A percentile compares a stretch with the other conserved stretches of the same genome.
Conservation (phyloP, 2,797 vertebrate genomes). For the Anas bernieri region DNA sequence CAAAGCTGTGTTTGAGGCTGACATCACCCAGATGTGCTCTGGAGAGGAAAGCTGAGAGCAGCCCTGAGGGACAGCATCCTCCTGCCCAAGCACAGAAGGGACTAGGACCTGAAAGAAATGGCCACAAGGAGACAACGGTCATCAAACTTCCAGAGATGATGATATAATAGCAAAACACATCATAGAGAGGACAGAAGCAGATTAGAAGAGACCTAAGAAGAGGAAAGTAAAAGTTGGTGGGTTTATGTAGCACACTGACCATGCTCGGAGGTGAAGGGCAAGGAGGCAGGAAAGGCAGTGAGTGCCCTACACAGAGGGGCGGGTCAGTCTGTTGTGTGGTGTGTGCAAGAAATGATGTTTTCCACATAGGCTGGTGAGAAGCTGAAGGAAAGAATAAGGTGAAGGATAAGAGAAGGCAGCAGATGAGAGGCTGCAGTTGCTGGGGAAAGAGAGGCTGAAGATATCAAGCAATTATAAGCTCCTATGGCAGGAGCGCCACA, state of each 20-base stretch:
- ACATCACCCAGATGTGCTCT: rapidly evolving
- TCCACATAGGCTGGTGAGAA: neutral
- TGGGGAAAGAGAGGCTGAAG: neutral
- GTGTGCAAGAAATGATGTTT: neutral
- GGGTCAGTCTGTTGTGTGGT: neutral
- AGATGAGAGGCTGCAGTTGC: neutral
- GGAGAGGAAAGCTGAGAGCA: neutral
- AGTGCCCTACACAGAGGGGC: rapidly evolving
- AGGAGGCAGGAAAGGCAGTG: neutral
- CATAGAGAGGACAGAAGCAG: neutral
- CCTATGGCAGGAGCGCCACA: neutral
- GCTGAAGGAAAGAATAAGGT: neutral
- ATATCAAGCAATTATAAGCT: neutral
- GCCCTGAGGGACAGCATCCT: neutral
- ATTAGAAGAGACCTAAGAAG: neutral
- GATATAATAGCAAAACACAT: neutral
- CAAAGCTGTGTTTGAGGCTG: neutral
- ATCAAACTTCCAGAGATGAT: neutral
- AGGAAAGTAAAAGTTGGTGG: neutral
- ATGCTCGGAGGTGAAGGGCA: neutral
- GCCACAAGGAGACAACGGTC: neutral
- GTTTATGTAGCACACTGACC: neutral
- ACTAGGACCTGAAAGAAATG: neutral
- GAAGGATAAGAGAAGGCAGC: neutral
- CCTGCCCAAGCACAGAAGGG: neutral